These are phyloP conservation scores for Lutjanus argentimaculatus DNA, from an alignment of 2,797 vertebrate species.

Conservation along the genomic window DNA sequence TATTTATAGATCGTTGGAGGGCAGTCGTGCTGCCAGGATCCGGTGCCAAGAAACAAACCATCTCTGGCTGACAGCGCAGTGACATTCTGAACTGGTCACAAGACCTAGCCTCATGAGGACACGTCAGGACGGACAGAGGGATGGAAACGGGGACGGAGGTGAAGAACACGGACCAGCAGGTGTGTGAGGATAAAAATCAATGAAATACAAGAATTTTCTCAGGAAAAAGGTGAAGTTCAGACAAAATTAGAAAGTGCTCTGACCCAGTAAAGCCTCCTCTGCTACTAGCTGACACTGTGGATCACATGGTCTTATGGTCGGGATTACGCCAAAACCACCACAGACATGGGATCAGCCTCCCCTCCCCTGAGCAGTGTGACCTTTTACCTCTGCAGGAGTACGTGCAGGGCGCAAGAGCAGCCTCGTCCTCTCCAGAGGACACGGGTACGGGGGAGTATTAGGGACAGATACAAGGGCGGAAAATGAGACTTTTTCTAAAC, in stretches of 20 bases:
- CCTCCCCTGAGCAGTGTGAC: constrained; percentile 44
- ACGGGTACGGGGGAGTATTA: background rate
- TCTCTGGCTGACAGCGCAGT: constrained; percentile 70
- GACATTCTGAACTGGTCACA: constrained; percentile 79
- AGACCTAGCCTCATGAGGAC: constrained; percentile 39
- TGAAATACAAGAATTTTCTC: no score
- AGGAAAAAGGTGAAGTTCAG: background rate
- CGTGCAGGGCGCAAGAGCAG: constrained; percentile 6
- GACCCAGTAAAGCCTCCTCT: background rate
- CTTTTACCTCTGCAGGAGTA: constrained; percentile 41
- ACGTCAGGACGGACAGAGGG: constrained; percentile 13
- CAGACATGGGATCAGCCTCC: constrained; percentile 37
- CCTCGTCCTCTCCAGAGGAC: constrained; percentile 48
- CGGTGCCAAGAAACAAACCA: constrained; percentile 49
- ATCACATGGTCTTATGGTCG: constrained; percentile 43
- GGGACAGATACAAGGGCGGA: no score
- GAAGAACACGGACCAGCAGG: background rate
- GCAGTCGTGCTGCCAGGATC: constrained; percentile 43
- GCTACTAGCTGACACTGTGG: constrained; percentile 18
- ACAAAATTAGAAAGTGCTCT: background rate
- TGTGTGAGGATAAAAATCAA: background rate
- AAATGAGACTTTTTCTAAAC: no score
- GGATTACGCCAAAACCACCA: constrained; percentile 54
- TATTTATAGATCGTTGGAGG: constrained; percentile 70
- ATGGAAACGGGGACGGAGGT: constrained; percentile 24